phyloP scores from a whole-genome alignment of 2,113 vertebrate genomes.

The Sisor rabdophorus region DNA sequence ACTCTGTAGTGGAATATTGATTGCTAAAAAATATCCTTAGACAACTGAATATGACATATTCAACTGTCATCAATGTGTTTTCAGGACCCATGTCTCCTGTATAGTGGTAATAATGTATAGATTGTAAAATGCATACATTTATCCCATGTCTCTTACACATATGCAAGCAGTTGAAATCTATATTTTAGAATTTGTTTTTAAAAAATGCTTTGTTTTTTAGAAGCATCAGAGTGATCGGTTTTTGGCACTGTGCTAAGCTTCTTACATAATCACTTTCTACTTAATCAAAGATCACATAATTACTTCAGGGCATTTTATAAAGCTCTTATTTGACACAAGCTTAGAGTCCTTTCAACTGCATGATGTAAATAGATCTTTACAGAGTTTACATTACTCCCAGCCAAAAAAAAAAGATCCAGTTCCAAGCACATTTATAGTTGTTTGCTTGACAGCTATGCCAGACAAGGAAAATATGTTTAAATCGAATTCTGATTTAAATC shows the following conservation, averaged over 20 bases:
- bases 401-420: background rate
- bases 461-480: background rate
- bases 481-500: background rate
- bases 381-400: background rate
- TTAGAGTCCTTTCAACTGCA: background rate
- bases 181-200: background rate
- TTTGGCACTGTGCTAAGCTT: background rate
- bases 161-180: background rate
- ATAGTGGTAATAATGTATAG: background rate
- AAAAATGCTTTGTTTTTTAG: background rate
- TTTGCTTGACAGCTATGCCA: background rate
- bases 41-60: background rate
- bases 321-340: background rate
- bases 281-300: background rate
- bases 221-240: background rate
- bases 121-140: background rate
- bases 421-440: background rate
- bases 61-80: background rate
- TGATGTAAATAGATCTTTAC: background rate
- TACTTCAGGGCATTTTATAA: background rate
- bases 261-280: background rate
- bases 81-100: background rate
- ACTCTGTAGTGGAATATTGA: background rate
- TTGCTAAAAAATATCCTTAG: background rate
- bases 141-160: background rate